phyloP scores from a whole-genome alignment of 53 echinoderm and acorn worm genomes.

The Crossaster papposus region DNA sequence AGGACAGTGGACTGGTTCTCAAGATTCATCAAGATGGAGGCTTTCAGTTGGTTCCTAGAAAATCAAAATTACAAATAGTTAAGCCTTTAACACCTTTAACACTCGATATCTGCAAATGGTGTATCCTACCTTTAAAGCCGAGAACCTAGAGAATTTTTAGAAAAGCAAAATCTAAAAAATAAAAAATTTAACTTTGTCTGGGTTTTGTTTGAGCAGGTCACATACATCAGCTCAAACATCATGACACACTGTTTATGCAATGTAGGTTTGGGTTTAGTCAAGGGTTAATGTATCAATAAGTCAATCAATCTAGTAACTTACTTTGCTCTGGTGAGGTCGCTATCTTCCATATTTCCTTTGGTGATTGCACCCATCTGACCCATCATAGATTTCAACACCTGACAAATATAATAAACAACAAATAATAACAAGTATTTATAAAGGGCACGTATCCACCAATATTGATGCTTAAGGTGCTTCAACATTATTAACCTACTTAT shows the following conservation, averaged over 20 bases:
- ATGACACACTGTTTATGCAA: no score
- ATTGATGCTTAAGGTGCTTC: no score
- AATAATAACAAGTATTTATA: no score
- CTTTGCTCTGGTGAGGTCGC: slow-evolving; percentile 94
- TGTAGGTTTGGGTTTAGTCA: neutral
- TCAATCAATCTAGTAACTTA: slow-evolving; percentile 55
- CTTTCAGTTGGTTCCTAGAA: slow-evolving; percentile 87
- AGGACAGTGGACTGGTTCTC: slow-evolving; percentile 83
- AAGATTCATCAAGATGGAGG: slow-evolving; percentile 76
- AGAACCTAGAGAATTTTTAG: no score
- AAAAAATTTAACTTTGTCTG: no score
- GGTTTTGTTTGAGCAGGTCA: no score
- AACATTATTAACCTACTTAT: no score
- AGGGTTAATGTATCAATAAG: neutral
- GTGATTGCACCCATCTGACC: slow-evolving; percentile 78
- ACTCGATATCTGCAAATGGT: no score
- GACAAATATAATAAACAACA: neutral
- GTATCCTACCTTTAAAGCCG: no score
- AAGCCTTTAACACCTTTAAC: neutral
- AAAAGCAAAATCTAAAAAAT: no score
- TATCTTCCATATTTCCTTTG: slow-evolving; percentile 81
- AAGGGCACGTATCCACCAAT: no score
- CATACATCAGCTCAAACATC: no score
- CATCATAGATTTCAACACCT: slow-evolving; percentile 90
- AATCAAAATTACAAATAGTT: neutral